Evolutionary conservation across 2,113 vertebrate species (phyloP).

Genomic region (Gallinago undulata): DNA sequence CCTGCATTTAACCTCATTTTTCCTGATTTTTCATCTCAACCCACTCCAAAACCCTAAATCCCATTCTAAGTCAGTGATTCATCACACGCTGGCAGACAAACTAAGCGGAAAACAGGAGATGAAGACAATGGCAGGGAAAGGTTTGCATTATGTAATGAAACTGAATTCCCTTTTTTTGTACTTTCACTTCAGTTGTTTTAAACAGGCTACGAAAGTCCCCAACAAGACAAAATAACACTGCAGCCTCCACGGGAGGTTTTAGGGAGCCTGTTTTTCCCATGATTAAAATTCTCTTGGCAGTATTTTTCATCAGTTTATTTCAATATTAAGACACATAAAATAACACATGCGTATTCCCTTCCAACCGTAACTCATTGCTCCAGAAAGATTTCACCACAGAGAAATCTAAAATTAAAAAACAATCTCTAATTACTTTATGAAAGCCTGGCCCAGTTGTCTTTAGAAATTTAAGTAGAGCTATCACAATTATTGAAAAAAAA

Average conservation of each 20-base stretch:
- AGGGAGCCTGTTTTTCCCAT: conserved; percentile 19
- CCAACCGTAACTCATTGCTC: background rate
- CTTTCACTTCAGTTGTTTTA: conserved; percentile 26
- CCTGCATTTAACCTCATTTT: background rate
- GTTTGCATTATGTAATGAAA: conserved; percentile 28
- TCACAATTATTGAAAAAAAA: background rate
- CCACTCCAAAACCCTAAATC: background rate
- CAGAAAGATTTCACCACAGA: background rate
- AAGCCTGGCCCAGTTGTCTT: background rate
- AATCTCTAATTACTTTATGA: background rate
- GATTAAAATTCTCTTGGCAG: conserved; percentile 50
- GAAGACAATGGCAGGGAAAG: conserved; percentile 37
- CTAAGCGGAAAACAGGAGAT: background rate
- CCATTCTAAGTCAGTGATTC: conserved; percentile 29
- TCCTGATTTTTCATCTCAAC: background rate
- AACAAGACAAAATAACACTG: background rate
- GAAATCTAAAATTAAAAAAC: background rate
- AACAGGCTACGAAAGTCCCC: background rate
- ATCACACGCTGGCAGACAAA: conserved; percentile 23
- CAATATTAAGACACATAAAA: conserved; percentile 44
- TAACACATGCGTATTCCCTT: background rate
- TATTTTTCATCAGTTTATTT: conserved; percentile 35
- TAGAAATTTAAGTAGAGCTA: background rate
- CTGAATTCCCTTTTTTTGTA: conserved; percentile 20
- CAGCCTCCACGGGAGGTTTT: background rate